phyloP scores from a whole-genome alignment of 2,888 invertebrate genomes.

The Eubasilissa splendida region DNA sequence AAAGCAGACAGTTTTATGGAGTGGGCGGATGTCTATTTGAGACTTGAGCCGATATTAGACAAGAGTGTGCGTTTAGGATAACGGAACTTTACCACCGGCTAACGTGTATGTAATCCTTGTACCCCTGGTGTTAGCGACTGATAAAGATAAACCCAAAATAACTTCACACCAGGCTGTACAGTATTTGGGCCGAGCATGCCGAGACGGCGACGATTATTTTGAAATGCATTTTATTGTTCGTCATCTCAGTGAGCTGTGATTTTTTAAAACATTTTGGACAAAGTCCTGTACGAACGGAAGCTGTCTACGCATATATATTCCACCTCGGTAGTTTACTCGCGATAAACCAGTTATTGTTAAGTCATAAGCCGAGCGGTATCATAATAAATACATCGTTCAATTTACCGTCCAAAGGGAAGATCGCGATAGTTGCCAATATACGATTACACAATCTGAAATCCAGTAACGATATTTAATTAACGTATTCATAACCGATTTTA shows the following conservation, averaged over 20 bases:
- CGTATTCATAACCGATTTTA: neutral
- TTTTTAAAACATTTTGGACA: too few species aligned
- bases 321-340: conserved; percentile 1
- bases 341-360: conserved; percentile 4
- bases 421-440: neutral
- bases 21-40: conserved; percentile 6
- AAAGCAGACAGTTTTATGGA: neutral
- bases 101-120: too few species aligned
- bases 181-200: too few species aligned
- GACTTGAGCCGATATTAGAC: neutral
- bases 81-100: too few species aligned
- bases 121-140: too few species aligned
- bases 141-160: too few species aligned
- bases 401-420: neutral
- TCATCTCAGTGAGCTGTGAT: too few species aligned
- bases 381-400: neutral
- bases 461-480: neutral
- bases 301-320: neutral
- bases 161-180: too few species aligned
- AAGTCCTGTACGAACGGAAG: too few species aligned
- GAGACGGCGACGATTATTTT: too few species aligned
- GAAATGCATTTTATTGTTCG: too few species aligned
- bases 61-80: neutral
- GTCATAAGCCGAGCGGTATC: neutral
- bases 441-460: neutral